A percentile compares a stretch with the other conserved stretches of the same genome.
Conservation (phyloP, 1,140 invertebrate genomes). For the Archegozetes longisetosus region DNA sequence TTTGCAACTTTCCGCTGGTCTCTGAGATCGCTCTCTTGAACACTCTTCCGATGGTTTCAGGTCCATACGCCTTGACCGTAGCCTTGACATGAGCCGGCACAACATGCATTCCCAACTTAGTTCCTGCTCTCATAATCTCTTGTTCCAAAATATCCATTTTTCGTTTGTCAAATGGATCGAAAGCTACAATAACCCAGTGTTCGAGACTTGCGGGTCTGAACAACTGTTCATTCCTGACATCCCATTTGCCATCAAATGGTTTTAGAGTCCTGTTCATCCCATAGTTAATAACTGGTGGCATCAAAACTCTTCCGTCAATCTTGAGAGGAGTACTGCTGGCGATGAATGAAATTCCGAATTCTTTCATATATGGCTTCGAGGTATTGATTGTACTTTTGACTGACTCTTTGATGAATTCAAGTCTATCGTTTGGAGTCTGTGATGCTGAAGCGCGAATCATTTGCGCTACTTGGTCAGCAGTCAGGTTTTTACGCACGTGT, state of each 20-base stretch:
- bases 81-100: background rate
- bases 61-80: background rate
- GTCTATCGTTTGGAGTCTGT: background rate
- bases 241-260: background rate
- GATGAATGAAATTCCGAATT: background rate
- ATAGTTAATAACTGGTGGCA: background rate
- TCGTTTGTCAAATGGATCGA: background rate
- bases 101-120: background rate
- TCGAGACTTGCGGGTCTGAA: slow-evolving; percentile 19
- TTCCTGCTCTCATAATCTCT: background rate
- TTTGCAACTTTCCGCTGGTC: background rate
- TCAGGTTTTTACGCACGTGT: background rate
- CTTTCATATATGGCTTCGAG: background rate
- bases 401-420: background rate
- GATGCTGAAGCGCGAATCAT: background rate
- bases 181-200: slow-evolving; percentile 18
- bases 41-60: background rate
- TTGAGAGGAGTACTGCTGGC: background rate
- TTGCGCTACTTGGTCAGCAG: background rate
- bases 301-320: background rate
- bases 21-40: background rate
- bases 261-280: background rate
- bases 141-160: background rate
- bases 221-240: slow-evolving; percentile 5
- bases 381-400: background rate